phyloP scores from a whole-genome alignment of 2,888 invertebrate species.

The Drosophila stalkeri region DNA sequence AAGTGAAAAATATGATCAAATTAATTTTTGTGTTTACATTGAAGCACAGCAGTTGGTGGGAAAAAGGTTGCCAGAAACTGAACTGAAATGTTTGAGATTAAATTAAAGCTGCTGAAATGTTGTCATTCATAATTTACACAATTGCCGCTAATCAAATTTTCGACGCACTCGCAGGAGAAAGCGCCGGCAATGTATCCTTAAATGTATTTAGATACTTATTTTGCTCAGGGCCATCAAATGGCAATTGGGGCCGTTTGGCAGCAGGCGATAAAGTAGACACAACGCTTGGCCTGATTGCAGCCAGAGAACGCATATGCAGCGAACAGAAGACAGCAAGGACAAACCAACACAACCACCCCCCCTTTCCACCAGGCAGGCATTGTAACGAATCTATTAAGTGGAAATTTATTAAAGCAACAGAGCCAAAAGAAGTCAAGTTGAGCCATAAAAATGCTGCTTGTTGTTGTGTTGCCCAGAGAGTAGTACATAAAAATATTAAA shows the following conservation, averaged over 20 bases:
- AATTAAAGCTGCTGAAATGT: slow-evolving; percentile 79
- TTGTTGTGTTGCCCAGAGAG: slow-evolving; percentile 7
- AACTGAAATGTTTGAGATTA: slow-evolving; percentile 70
- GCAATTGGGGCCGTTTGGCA: slow-evolving; percentile 53
- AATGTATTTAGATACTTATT: slow-evolving; percentile 42
- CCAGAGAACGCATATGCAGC: slow-evolving; percentile 1
- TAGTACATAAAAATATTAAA: slow-evolving; percentile 74
- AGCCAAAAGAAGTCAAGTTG: slow-evolving; percentile 47
- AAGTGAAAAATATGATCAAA: slow-evolving; percentile 79
- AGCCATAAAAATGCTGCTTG: slow-evolving; percentile 72
- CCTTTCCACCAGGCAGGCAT: slow-evolving; percentile 56
- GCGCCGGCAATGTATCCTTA: background rate
- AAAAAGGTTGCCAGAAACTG: slow-evolving; percentile 56
- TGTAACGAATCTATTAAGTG: slow-evolving; percentile 81
- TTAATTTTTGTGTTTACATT: slow-evolving; percentile 79
- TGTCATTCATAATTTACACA: slow-evolving; percentile 79
- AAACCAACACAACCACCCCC: slow-evolving; percentile 19
- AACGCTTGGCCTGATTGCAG: slow-evolving; percentile 30
- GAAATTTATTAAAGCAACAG: slow-evolving; percentile 78
- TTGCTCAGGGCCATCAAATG: slow-evolving; percentile 59
- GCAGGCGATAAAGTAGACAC: slow-evolving; percentile 66
- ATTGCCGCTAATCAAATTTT: slow-evolving; percentile 79
- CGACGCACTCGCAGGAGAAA: slow-evolving; percentile 23
- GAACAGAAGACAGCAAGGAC: background rate
- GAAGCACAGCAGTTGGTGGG: slow-evolving; percentile 39